Base-by-base conservation (phyloP, 2,888 invertebrate genomes). In the Nomada goodeniana region DNA sequence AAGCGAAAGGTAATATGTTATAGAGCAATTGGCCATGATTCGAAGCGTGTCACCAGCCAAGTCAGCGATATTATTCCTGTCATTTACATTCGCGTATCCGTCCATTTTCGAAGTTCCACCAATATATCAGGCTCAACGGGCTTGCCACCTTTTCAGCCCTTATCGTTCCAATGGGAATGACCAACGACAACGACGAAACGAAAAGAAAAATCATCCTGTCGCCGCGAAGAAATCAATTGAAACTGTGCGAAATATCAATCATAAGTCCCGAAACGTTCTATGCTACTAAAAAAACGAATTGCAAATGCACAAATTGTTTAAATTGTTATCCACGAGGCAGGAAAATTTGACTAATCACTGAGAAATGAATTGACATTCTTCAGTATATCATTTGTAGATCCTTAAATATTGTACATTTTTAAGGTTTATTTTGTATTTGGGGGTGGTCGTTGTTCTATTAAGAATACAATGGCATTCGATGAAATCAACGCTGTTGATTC, bases 11-110 rank as follows among this genome's bases (percentile, higher is more conserved):
- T 67, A 65, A 76, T 63, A 20, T 50, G 71, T 68, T 10, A 61
- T 71, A 57, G 60, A 71, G 69, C 80, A 70, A 80, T 76, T 76
- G 80, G 80, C 76, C 67, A 67, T 80, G 75, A 80, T 80, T 75
- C 61, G 52, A 60, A 47, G n/a, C 69, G 60, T 50, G 69, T 73
- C 79, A 29, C 75, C 50, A 64, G 50, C 75, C 52, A 61, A 71
- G 52, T 75, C 75, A 55, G 75, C 75, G 23, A 44, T 80, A 75
- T 76, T 76, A 47, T 67, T 71, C 67, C 67, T 61, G 65, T 59
- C 80, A 47, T 80, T 76, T 61, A 59, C 70, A 75, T 75, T 61
- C 50, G 11, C 64, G 57, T 47, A 36, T 60, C 23, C 53, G 64
- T 65, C 47, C 10, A 23, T 53, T 71, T 71, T 60, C 71, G 60